These are phyloP conservation scores for Pammene fasciana DNA, from an alignment of 2,888 invertebrate species.

Conservation along the genomic window DNA sequence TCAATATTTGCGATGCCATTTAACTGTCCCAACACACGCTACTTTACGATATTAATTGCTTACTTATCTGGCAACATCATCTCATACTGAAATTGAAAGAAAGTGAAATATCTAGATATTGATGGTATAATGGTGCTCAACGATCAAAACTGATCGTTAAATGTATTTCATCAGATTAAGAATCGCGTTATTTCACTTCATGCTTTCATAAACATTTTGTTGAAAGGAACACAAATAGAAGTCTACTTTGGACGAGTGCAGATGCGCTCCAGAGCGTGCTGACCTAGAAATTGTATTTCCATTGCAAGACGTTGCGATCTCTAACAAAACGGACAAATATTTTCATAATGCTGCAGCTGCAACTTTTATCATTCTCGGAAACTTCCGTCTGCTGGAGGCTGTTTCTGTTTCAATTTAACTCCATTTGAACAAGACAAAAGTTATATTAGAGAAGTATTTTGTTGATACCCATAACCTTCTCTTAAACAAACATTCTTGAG, in stretches of 20 bases:
- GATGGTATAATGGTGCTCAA: not conserved
- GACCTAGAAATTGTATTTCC: slow-evolving; percentile 37
- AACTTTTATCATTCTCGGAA: slow-evolving; percentile 25
- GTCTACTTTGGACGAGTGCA: not conserved
- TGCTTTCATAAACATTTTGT: no score
- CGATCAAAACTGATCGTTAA: no score
- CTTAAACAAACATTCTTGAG: no score
- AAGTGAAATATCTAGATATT: slow-evolving; percentile 29
- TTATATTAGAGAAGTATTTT: not conserved
- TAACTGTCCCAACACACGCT: slow-evolving; percentile 62
- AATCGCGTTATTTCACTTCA: no score
- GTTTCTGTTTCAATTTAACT: slow-evolving; percentile 8
- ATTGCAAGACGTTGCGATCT: slow-evolving; percentile 22
- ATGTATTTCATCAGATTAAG: no score
- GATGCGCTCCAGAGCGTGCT: slow-evolving; percentile 15
- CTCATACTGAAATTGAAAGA: not conserved
- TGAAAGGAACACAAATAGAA: slow-evolving; percentile 8
- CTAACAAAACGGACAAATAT: slow-evolving; percentile 36
- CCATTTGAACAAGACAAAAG: not conserved
- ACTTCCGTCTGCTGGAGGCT: slow-evolving; percentile 18
- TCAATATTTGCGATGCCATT: slow-evolving; percentile 78
- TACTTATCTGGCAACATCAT: slow-evolving; percentile 53
- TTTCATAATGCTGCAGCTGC: slow-evolving; percentile 29
- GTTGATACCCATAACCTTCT: no score
- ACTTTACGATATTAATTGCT: slow-evolving; percentile 63